phyloP scores from a whole-genome alignment of 1,140 invertebrate species.

The Pogonognathellus flavescens region DNA sequence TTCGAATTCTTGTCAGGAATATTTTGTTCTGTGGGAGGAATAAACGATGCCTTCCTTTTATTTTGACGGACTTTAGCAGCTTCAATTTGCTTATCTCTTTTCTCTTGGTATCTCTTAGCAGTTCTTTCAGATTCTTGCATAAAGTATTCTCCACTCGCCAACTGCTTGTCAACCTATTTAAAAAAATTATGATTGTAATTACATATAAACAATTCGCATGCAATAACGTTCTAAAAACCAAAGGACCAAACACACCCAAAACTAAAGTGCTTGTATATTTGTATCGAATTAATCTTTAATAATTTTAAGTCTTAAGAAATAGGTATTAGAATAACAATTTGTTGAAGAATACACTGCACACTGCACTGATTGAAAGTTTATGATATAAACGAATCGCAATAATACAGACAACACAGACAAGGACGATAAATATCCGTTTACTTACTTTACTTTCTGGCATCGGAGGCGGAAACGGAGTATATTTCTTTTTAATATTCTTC shows the following conservation, averaged over 20 bases:
- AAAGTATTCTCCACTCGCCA: slow-evolving; percentile 98
- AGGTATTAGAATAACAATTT: no score
- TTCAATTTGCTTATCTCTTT: slow-evolving; percentile 76
- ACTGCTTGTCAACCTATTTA: slow-evolving; percentile 83
- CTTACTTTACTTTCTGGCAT: slow-evolving; percentile 86
- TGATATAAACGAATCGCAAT: no score
- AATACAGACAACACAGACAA: no score
- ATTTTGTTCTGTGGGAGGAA: slow-evolving; percentile 81
- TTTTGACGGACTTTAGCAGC: slow-evolving; percentile 78
- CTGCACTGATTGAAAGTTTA: no score
- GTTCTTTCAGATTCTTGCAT: slow-evolving; percentile 86
- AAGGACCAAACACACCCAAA: no score
- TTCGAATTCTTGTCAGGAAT: slow-evolving; percentile 60
- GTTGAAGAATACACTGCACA: not conserved
- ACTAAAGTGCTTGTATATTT: no score
- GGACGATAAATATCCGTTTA: no score
- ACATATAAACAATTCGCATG: no score
- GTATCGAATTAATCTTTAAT: no score
- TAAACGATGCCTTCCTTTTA: slow-evolving; percentile 86
- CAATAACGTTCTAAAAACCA: no score
- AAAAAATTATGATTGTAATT: no score
- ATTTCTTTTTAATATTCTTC: slow-evolving; percentile 89
- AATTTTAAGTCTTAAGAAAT: no score
- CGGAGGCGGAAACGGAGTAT: slow-evolving; percentile 97
- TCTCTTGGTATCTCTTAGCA: slow-evolving; percentile 80